These are phyloP conservation scores for Trichomycterus rosablanca DNA, from an alignment of 2,113 vertebrate genomes.

Conservation along the genomic window DNA sequence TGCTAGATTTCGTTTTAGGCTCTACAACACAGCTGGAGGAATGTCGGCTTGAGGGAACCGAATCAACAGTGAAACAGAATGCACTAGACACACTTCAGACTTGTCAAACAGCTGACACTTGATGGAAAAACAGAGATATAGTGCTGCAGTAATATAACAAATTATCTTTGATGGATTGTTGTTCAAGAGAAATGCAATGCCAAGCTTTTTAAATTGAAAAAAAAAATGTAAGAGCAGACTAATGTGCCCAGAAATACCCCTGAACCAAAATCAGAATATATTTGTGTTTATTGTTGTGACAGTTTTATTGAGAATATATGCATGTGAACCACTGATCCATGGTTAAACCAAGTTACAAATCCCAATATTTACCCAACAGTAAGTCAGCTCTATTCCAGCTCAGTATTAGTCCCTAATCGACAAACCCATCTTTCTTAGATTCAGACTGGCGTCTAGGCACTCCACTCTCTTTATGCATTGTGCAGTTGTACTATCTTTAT, in stretches of 20 bases:
- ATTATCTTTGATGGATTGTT: constrained; percentile 23
- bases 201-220: neutral
- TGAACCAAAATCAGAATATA: constrained; percentile 16
- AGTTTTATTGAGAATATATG: constrained; percentile 32
- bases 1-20: too few relatives aligned
- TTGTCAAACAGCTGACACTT: constrained; percentile 9
- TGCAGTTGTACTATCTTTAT: constrained; percentile 21
- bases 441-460: constrained; percentile 13
- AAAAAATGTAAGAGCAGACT: neutral
- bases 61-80: constrained; percentile 14
- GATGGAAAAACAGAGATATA: constrained; percentile 20
- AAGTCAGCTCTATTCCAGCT: constrained; percentile 8
- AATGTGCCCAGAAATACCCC: constrained; percentile 2
- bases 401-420: constrained; percentile 18
- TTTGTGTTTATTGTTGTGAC: constrained; percentile 21
- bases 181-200: constrained; percentile 20
- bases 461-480: too few relatives aligned
- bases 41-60: neutral
- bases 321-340: constrained; percentile 15
- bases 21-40: constrained; percentile 10
- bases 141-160: constrained; percentile 3
- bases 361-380: constrained; percentile 9
- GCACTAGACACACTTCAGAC: constrained; percentile 1
- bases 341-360: constrained; percentile 22
- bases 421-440: constrained; percentile 16